phyloP scores from a whole-genome alignment of 2,113 vertebrate species.

The Saiga tatarica region DNA sequence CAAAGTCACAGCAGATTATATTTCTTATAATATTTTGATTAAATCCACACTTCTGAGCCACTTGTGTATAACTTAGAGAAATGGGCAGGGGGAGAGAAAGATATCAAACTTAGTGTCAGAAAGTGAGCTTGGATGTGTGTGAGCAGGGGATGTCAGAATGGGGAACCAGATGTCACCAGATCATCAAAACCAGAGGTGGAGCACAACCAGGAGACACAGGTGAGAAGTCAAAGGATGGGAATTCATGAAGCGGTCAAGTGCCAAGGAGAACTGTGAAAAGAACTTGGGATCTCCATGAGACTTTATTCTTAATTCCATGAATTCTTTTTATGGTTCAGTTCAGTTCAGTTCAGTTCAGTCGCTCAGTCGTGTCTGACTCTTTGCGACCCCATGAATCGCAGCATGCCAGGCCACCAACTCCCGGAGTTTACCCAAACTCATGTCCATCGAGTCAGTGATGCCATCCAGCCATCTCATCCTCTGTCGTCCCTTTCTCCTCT shows the following conservation, averaged over 20 bases:
- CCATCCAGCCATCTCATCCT: too few relatives aligned
- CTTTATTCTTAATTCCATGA: background rate
- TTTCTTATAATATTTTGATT: background rate
- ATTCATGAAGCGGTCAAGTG: background rate
- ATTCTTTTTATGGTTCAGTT: background rate
- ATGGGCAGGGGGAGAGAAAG: background rate
- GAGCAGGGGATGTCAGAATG: background rate
- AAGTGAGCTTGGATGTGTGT: background rate
- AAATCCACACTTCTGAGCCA: background rate
- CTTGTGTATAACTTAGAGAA: background rate
- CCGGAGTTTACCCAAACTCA: too few relatives aligned
- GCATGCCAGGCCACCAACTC: too few relatives aligned
- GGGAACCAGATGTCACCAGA: background rate
- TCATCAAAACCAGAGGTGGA: background rate
- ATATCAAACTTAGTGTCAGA: background rate
- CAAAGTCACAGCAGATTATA: background rate
- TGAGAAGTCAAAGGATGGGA: background rate
- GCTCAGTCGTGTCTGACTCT: accelerated
- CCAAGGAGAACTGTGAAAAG: background rate
- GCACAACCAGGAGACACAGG: background rate
- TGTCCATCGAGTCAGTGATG: too few relatives aligned
- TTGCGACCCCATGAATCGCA: too few relatives aligned
- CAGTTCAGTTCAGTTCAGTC: background rate
- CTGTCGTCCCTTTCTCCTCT: too few relatives aligned
- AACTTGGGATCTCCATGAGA: background rate